These are phyloP conservation scores for Burhinus oedicnemus DNA, from an alignment of 2,113 vertebrate genomes.

Conservation along the genomic window DNA sequence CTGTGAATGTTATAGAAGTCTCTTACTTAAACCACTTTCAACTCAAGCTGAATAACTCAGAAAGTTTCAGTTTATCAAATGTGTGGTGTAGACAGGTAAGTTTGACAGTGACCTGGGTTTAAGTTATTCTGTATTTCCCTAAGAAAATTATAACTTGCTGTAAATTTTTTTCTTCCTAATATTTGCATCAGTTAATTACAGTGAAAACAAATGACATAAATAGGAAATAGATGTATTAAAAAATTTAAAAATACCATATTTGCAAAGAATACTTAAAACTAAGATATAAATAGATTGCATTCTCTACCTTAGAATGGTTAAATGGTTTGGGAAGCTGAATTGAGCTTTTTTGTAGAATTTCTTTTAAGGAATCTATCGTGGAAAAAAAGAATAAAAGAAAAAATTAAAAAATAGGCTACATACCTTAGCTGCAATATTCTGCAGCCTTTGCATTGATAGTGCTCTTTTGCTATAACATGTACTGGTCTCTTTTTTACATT, in stretches of 20 bases:
- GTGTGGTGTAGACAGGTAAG: background rate
- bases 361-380: background rate
- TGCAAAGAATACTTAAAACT: background rate
- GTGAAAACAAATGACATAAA: background rate
- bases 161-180: background rate
- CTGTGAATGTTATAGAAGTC: background rate
- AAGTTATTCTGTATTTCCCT: background rate
- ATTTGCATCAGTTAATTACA: background rate
- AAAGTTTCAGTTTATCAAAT: background rate
- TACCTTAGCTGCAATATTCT: background rate
- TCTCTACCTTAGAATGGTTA: background rate
- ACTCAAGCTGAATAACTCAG: background rate
- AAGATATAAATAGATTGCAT: background rate
- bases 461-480: background rate
- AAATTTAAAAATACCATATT: background rate
- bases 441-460: background rate
- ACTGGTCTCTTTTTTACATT: background rate
- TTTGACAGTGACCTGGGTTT: background rate
- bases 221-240: rapidly evolving
- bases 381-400: background rate
- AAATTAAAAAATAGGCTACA: too few relatives aligned
- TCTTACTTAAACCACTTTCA: background rate
- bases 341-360: background rate
- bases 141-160: background rate
- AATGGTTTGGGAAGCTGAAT: background rate